Evolutionary conservation across 1,140 invertebrate genomes (phyloP).

Genomic region (Danaus plexippus): DNA sequence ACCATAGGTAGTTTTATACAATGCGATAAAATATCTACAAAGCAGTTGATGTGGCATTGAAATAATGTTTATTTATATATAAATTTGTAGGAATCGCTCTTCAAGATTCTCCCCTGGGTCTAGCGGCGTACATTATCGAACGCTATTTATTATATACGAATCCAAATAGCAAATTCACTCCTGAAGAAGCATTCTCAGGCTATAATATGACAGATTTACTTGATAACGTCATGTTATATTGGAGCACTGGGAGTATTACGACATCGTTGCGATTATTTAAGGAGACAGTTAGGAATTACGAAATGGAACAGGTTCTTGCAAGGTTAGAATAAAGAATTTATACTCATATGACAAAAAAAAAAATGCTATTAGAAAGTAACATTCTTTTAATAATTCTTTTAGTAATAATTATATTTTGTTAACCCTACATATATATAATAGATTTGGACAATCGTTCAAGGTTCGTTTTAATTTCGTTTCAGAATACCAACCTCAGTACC

Average conservation of each 20-base stretch:
- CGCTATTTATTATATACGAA: constrained; percentile 81
- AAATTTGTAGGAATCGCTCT: constrained; percentile 70
- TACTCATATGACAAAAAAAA: no score
- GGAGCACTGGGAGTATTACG: constrained; percentile 78
- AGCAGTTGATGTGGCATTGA: no score
- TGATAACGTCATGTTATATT: constrained; percentile 86
- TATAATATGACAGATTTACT: constrained; percentile 77
- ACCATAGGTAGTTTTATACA: constrained; percentile 81
- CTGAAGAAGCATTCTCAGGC: constrained; percentile 75
- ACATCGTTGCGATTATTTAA: constrained; percentile 78
- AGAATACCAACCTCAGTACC: constrained; percentile 61
- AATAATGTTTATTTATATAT: no score
- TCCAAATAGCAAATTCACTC: constrained; percentile 32
- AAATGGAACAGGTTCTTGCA: constrained; percentile 40
- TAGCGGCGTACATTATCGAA: constrained; percentile 82
- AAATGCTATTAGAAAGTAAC: no score
- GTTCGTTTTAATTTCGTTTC: constrained; percentile 20
- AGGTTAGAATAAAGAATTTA: constrained; percentile 35
- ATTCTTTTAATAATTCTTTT: no score
- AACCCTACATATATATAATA: background rate
- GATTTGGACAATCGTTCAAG: constrained; percentile 3
- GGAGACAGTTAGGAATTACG: constrained; percentile 66
- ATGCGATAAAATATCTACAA: no score
- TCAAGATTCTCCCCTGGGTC: constrained; percentile 76
- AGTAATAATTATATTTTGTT: no score